phyloP scores from a whole-genome alignment of 2,113 vertebrate species.

The Coregonus clupeaformis region DNA sequence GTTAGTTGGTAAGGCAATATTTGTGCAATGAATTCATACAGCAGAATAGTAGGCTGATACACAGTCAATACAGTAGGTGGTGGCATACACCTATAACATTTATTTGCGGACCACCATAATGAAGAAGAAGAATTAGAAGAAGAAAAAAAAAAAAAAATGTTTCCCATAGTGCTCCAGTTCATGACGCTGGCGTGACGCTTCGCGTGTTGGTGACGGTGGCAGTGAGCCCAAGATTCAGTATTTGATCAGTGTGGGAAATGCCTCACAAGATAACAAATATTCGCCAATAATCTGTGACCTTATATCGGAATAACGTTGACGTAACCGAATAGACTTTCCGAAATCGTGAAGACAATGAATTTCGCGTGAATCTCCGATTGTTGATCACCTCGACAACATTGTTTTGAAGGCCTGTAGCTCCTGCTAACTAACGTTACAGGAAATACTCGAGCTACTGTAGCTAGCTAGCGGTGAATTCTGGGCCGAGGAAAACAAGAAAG shows the following conservation, averaged over 20 bases:
- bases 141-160: not conserved
- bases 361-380: not conserved
- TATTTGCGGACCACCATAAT: no score
- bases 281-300: not conserved
- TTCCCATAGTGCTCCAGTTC: constrained; percentile 47
- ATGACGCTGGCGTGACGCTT: constrained; percentile 36
- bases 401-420: constrained; percentile 67
- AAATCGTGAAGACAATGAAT: no score
- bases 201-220: constrained; percentile 59
- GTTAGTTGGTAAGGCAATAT: no score
- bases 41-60: no score
- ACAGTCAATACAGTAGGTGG: no score
- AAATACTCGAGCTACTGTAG: constrained; percentile 53
- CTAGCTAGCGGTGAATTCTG: constrained; percentile 26
- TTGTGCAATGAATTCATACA: no score
- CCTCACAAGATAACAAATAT: constrained; percentile 23
- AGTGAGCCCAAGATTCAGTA: constrained; percentile 15
- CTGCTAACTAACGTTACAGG: constrained; percentile 32
- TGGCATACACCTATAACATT: no score
- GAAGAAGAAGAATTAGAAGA: no score
- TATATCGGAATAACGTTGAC: not conserved
- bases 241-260: constrained; percentile 28
- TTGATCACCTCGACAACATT: constrained; percentile 25
- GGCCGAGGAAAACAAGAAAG: constrained; percentile 37
- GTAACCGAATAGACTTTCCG: not conserved